phyloP scores from a whole-genome alignment of 2,797 vertebrate genomes.

The Leptodactylus fallax region DNA sequence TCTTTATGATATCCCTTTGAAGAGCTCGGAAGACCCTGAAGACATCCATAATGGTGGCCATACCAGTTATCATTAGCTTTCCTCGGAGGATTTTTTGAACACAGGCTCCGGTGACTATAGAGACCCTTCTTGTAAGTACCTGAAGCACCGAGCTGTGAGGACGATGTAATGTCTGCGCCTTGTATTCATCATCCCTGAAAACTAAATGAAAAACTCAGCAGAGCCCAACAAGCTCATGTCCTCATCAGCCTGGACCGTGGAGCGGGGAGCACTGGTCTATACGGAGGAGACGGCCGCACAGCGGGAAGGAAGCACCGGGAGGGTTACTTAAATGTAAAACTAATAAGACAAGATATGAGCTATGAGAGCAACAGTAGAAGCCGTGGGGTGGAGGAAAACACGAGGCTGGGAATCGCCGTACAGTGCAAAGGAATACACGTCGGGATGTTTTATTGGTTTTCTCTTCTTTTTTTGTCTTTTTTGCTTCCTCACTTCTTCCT shows the following conservation, averaged over 20 bases:
- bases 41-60: neutral
- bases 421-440: neutral
- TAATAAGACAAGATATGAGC: neutral
- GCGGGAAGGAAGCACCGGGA: neutral
- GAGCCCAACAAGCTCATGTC: neutral
- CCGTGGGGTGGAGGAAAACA: neutral
- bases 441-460: neutral
- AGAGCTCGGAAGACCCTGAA: too few species aligned
- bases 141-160: neutral
- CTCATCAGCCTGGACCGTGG: neutral
- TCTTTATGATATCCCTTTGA: too few species aligned
- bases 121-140: neutral
- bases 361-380: neutral
- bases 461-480: neutral
- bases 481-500: neutral
- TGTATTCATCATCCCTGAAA: neutral
- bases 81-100: too few species aligned
- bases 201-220: neutral
- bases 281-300: neutral
- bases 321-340: neutral
- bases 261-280: neutral
- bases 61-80: too few species aligned
- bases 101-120: too few species aligned
- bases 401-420: neutral
- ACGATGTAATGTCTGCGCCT: neutral